Percentiles rank a stretch among this genome's conserved stretches.
Conservation (phyloP, 2,113 vertebrate species). For the Ammodytes marinus region DNA sequence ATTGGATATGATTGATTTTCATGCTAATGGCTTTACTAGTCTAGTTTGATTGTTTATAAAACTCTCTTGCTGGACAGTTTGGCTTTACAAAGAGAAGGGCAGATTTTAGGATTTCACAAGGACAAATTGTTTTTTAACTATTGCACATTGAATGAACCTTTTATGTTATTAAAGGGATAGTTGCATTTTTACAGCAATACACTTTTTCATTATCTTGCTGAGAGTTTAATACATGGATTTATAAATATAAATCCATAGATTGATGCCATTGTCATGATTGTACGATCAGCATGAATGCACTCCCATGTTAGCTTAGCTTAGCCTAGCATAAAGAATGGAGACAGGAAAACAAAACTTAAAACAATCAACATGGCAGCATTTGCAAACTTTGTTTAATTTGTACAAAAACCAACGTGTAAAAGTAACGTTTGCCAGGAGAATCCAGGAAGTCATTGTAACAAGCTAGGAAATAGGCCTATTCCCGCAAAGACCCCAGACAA, state of each 20-base stretch:
- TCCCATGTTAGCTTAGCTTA: neutral
- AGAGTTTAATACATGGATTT: neutral
- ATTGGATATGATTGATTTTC: constrained; percentile 48
- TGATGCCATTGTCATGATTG: neutral
- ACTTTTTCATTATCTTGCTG: neutral
- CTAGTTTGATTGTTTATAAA: constrained; percentile 54
- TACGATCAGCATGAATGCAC: neutral
- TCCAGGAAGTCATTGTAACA: neutral
- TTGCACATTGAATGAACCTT: neutral
- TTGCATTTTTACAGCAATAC: neutral
- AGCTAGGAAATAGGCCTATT: neutral
- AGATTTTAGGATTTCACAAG: constrained; percentile 35
- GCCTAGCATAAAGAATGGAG: neutral
- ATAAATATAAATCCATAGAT: neutral
- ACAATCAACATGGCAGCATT: neutral
- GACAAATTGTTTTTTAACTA: constrained; percentile 13
- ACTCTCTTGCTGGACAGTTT: constrained; percentile 10
- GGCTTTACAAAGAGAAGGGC: constrained; percentile 21
- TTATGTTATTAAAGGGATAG: neutral
- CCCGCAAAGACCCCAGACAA: neutral
- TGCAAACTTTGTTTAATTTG: neutral
- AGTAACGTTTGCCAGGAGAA: neutral
- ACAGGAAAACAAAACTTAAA: neutral
- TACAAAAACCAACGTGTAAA: neutral
- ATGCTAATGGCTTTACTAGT: constrained; percentile 47